Percentiles rank a stretch among this genome's conserved stretches.
These are phyloP conservation scores for Calonectris borealis DNA, from an alignment of 2,113 vertebrate genomes.

Conservation along the genomic window DNA sequence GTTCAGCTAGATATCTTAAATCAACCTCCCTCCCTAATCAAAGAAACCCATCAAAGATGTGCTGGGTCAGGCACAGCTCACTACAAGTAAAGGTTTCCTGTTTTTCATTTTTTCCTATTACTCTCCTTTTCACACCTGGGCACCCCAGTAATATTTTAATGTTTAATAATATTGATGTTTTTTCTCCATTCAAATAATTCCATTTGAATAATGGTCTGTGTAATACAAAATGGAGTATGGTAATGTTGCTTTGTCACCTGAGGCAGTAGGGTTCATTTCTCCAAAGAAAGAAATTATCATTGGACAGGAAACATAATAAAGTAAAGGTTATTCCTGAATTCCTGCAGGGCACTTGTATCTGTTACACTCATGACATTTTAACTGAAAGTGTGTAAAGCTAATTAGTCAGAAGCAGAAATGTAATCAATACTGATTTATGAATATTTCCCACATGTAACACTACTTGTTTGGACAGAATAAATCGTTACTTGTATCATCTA, in stretches of 20 bases:
- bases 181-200: neutral
- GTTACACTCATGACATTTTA: conserved; percentile 4
- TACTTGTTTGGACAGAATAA: conserved; percentile 18
- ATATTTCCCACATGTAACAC: neutral
- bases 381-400: neutral
- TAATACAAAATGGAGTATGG: neutral
- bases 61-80: neutral
- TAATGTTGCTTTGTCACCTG: neutral
- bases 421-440: conserved; percentile 38
- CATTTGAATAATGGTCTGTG: neutral
- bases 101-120: neutral
- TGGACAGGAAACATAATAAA: neutral
- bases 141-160: neutral
- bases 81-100: neutral
- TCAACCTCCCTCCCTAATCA: neutral
- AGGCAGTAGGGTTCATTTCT: neutral
- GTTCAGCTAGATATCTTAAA: neutral
- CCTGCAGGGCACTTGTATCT: neutral
- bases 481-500: neutral
- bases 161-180: neutral
- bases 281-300: conserved; percentile 6
- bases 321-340: neutral
- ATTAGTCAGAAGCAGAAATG: conserved; percentile 1
- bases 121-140: neutral
- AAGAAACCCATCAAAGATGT: neutral